These are phyloP conservation scores for Zoanthus sociatus DNA, from an alignment of 92 coral and sea anemone species.

Conservation along the genomic window DNA sequence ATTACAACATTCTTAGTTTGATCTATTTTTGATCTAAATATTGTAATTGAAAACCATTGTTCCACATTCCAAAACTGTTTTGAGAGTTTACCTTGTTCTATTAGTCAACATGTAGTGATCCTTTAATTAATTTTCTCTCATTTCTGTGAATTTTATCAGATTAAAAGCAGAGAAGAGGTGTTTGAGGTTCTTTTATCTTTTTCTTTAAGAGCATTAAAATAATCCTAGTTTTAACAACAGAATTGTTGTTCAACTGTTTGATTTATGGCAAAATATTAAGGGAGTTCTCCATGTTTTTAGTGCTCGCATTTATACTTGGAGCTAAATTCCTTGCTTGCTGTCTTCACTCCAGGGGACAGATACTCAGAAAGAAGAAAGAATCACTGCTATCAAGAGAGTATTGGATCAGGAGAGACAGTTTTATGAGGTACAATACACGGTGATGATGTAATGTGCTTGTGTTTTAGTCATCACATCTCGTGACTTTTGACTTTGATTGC, in stretches of 20 bases:
- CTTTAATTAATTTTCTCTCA: background rate
- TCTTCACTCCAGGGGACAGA: conserved; percentile 61
- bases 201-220: background rate
- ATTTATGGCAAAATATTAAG: background rate
- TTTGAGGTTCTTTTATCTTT: background rate
- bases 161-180: conserved; percentile 6
- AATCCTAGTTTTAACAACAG: background rate
- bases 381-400: conserved; percentile 76
- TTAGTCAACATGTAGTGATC: conserved; percentile 5
- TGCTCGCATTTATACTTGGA: background rate
- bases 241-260: background rate
- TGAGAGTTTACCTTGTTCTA: conserved; percentile 19
- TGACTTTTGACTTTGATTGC: conserved; percentile 13
- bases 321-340: background rate
- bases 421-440: conserved; percentile 77
- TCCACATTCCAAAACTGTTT: conserved; percentile 36
- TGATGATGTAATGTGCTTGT: conserved; percentile 13
- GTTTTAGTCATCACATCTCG: background rate
- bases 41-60: conserved; percentile 31
- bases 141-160: background rate
- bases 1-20: background rate
- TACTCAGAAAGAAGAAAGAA: conserved; percentile 84
- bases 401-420: conserved; percentile 89
- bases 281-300: background rate
- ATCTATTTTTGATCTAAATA: conserved; percentile 33